phyloP scores from a whole-genome alignment of 2,888 invertebrate species.

The Erebia palarica region DNA sequence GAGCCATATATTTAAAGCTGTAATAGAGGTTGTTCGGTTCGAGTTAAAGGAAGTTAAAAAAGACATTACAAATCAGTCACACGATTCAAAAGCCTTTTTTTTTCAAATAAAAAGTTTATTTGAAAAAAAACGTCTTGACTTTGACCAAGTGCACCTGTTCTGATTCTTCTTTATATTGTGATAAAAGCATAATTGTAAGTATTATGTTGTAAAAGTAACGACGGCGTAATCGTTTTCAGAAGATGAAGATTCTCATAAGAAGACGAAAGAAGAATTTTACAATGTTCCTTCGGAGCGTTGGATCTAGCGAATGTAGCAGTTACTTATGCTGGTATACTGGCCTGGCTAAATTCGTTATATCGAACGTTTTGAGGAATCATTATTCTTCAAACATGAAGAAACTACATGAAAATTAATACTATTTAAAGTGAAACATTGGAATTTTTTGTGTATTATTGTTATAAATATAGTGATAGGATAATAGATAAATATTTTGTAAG shows the following conservation, averaged over 20 bases:
- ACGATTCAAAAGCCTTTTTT: too few species aligned
- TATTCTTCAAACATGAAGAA: slow-evolving; percentile 1
- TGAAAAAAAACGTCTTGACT: too few species aligned
- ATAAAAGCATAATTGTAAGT: too few species aligned
- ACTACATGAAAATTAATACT: background rate
- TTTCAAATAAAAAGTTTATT: too few species aligned
- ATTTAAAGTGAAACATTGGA: background rate
- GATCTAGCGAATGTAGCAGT: slow-evolving; percentile 51
- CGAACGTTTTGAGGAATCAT: slow-evolving; percentile 47
- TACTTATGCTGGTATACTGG: slow-evolving; percentile 24
- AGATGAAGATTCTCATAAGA: slow-evolving; percentile 1
- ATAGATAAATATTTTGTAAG: too few species aligned
- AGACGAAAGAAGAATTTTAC: slow-evolving; percentile 5
- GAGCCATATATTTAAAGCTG: too few species aligned
- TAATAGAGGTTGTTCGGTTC: too few species aligned
- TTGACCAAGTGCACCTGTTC: too few species aligned
- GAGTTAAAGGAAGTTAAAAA: too few species aligned
- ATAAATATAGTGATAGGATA: background rate
- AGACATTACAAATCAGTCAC: too few species aligned
- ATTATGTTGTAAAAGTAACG: background rate
- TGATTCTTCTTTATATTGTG: too few species aligned
- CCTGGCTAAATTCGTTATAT: slow-evolving; percentile 65
- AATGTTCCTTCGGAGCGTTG: slow-evolving; percentile 46
- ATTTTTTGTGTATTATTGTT: background rate
- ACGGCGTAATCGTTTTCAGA: background rate